Evolutionary conservation across 2,888 invertebrate genomes (phyloP).

Genomic region (Drosophila kambysellisi): DNA sequence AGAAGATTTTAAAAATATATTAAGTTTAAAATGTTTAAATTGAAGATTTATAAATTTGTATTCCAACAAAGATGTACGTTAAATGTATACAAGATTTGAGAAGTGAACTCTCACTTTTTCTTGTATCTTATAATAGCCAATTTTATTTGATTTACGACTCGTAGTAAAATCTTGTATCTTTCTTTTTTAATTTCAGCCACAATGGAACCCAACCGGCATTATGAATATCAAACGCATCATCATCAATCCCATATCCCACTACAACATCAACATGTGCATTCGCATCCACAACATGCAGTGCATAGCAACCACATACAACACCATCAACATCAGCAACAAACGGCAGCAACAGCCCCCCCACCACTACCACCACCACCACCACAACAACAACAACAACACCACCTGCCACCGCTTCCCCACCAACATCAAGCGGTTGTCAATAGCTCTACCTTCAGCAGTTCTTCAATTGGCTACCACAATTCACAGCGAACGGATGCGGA

Average conservation of each 20-base stretch:
- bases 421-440: constrained; percentile 20
- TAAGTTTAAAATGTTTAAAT: background rate
- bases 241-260: constrained; percentile 47
- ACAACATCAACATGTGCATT: constrained; percentile 45
- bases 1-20: background rate
- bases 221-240: constrained; percentile 79
- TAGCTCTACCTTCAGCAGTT: constrained; percentile 30
- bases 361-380: constrained; percentile 10
- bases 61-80: background rate
- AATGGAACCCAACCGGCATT: constrained; percentile 82
- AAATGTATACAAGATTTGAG: background rate
- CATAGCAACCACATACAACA: constrained; percentile 34
- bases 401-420: constrained; percentile 12
- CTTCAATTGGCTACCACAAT: constrained; percentile 39
- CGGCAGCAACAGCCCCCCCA: constrained; percentile 34
- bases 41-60: background rate
- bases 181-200: constrained; percentile 43
- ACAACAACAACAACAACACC: constrained; percentile 22
- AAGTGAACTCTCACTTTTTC: background rate
- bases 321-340: constrained; percentile 16
- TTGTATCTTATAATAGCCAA: background rate
- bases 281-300: constrained; percentile 38
- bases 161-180: background rate
- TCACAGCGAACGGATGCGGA: constrained; percentile 34
- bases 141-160: background rate